These are phyloP conservation scores for Oxyura jamaicensis DNA, from an alignment of 2,113 vertebrate species.

Conservation along the genomic window DNA sequence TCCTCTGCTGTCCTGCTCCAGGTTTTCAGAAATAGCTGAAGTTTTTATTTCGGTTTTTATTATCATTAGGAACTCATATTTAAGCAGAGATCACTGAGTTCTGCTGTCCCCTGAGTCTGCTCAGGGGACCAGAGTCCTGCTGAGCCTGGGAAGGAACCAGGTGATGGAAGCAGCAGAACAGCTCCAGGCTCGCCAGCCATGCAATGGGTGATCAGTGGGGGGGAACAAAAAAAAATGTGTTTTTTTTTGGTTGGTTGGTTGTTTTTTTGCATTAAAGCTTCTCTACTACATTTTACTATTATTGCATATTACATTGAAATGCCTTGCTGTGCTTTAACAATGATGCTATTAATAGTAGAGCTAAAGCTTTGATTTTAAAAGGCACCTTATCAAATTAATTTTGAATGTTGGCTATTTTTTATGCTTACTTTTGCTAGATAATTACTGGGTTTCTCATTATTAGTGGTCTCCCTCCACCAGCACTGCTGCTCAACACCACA, in stretches of 20 bases:
- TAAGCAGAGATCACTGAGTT: background rate
- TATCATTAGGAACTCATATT: background rate
- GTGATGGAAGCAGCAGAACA: background rate
- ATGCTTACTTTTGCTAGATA: background rate
- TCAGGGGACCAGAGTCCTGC: too few species aligned
- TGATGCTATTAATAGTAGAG: background rate
- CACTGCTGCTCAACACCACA: background rate
- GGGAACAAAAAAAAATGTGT: background rate
- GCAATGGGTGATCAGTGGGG: fast-evolving
- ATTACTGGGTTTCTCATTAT: background rate
- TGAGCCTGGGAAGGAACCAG: background rate
- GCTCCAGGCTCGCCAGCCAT: background rate
- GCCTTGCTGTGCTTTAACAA: background rate
- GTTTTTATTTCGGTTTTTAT: background rate
- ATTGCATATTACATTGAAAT: background rate
- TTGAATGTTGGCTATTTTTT: background rate
- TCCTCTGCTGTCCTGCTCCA: background rate
- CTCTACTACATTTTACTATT: background rate
- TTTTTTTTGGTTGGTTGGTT: too few species aligned
- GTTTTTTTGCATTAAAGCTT: background rate
- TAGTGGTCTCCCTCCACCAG: background rate
- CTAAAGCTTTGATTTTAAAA: background rate
- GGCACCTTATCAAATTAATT: background rate
- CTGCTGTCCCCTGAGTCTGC: background rate
- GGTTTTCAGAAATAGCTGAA: background rate